Conservation (phyloP, 2,113 vertebrate species). For the Amazona guildingii region DNA sequence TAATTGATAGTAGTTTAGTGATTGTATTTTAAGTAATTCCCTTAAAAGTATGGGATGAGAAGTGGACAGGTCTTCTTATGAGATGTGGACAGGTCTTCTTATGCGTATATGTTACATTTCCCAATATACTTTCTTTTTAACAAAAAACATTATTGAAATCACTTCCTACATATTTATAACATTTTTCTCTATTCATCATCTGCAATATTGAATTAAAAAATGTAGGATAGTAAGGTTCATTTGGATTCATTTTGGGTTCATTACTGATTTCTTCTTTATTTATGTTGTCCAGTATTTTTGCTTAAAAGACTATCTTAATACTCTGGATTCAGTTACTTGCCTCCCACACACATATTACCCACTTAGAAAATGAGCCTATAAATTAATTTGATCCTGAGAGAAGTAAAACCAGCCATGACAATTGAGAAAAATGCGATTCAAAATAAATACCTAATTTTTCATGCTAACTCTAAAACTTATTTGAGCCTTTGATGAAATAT, state of each 20-base stretch:
- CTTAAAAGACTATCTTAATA: background rate
- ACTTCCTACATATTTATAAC: background rate
- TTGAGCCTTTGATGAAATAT: background rate
- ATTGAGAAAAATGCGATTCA: background rate
- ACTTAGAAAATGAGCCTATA: background rate
- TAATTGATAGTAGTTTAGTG: background rate
- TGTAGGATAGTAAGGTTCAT: background rate
- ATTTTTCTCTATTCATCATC: background rate
- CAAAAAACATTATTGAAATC: background rate
- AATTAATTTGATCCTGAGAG: background rate
- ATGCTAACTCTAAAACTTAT: background rate
- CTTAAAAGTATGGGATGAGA: background rate
- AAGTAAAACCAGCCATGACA: background rate
- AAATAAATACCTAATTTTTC: background rate
- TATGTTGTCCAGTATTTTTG: background rate
- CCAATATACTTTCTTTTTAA: background rate
- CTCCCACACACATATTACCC: rapidly evolving
- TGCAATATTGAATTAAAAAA: background rate
- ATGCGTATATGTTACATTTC: background rate
- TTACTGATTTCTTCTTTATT: background rate
- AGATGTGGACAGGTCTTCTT: background rate
- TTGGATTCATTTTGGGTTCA: background rate
- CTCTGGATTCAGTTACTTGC: background rate
- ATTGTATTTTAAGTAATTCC: background rate
- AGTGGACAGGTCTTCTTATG: background rate